Base-by-base conservation (phyloP, 2,888 invertebrate species). In the Lepidocyrtoides sp. region DNA sequence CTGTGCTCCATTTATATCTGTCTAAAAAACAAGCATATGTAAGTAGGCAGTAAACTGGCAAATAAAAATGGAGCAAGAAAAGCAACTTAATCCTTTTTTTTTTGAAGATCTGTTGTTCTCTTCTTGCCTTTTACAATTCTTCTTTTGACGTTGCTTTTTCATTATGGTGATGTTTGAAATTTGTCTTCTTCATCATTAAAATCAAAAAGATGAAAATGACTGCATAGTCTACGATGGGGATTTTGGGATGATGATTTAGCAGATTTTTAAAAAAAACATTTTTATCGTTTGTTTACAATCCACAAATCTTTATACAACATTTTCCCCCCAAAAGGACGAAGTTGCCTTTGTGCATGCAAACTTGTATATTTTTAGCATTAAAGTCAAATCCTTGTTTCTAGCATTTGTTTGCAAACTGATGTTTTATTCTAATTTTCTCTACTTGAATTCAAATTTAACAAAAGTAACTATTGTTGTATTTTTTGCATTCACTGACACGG, bases 71-170 rank as follows among this genome's bases (percentile, higher is more conserved):
- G 69, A 69, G 69, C 69, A 69, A 41, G 66, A 66, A 41, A 41
- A 20, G 41, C 41, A 69, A 69, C 41, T 69, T 69, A 69, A 69
- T 69, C 41, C 69, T 69, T 12, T 41, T 69, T 69, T 20, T n/a
- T n/a, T n/a, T n/a, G 12, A 69, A 69, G 41, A 69, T 69, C 36
- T 69, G 17, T 69, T 69, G 36, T 69, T n/a, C n/a, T n/a, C n/a
- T n/a, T n/a, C 10, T 17, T 41, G n/a, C 8, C 32, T 14, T 14
- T 10, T 54, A 60, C 60, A 60, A 23, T 66, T 60, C 10, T n/a
- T 14, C 66, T 66, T 0, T 32, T 32, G 32, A 32, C 32, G 14
- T 32, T 32, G 7, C n/a, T 32, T 26, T 2, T 12, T 29, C 14
- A 2, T 66, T 32, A 7, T 29, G 0, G 1, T 14, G 66, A 26